Percentiles rank a stretch among this genome's conserved stretches.
Conservation (phyloP, 2,888 invertebrate species). For the Corbicula japonica region DNA sequence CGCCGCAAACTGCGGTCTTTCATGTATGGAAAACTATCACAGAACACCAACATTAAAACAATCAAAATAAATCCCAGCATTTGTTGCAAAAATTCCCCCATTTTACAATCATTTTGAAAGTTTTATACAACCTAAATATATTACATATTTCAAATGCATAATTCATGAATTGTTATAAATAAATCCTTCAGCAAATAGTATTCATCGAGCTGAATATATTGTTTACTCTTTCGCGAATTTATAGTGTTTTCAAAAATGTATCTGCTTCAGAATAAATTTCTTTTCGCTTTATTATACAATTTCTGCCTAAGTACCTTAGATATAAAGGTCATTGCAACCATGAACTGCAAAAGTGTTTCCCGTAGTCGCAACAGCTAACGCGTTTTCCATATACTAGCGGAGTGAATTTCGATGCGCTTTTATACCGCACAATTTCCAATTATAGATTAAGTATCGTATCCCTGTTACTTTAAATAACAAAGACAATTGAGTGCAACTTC, state of each 20-base stretch:
- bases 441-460: constrained; percentile 8
- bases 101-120: constrained; percentile 39
- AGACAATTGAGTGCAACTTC: neutral
- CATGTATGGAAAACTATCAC: constrained; percentile 34
- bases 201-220: neutral
- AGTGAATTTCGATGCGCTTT: constrained; percentile 8
- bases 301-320: too few relatives aligned
- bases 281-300: neutral
- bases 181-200: neutral
- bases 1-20: constrained; percentile 17
- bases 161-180: neutral
- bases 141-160: constrained; percentile 6
- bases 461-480: constrained; percentile 1
- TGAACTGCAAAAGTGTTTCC: neutral
- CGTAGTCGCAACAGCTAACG: neutral
- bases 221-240: neutral
- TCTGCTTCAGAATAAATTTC: neutral
- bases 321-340: too few relatives aligned
- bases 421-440: constrained; percentile 17
- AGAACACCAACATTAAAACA: constrained; percentile 5
- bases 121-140: constrained; percentile 9
- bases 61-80: constrained; percentile 33
- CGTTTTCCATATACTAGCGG: constrained; percentile 1
- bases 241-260: neutral
- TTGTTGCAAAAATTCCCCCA: constrained; percentile 32